Conservation (phyloP, 2,888 invertebrate species). For the Hypercompe scribonia region DNA sequence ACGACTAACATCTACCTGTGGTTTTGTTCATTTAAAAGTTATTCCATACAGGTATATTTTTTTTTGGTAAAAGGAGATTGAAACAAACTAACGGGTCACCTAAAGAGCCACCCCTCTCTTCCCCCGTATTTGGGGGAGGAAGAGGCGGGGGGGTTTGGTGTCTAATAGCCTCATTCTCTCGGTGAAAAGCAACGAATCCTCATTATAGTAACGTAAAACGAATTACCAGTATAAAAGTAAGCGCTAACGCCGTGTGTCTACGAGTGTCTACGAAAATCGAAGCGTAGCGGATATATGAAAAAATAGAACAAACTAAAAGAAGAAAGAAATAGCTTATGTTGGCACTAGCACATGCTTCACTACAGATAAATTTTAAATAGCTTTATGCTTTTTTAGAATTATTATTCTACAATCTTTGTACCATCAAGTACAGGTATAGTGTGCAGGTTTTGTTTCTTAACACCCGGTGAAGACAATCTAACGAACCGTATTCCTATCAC, state of each 20-base stretch:
- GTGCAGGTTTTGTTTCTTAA: no score
- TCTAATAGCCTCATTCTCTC: neutral
- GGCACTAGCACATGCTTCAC: neutral
- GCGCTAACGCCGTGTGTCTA: neutral
- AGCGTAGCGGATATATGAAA: constrained; percentile 8
- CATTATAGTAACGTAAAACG: neutral
- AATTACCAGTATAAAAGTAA: neutral
- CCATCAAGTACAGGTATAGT: no score
- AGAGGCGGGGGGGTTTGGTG: neutral
- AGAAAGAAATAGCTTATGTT: neutral
- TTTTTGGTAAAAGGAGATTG: no score
- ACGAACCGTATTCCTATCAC: no score
- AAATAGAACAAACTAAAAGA: neutral
- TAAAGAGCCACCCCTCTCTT: neutral
- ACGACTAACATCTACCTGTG: neutral
- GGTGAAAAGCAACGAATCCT: neutral
- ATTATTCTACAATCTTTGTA: neutral
- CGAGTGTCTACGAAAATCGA: constrained; percentile 5
- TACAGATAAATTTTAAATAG: neutral
- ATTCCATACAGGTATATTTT: no score
- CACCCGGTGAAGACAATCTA: no score
- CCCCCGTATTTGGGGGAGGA: neutral
- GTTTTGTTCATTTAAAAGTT: neutral
- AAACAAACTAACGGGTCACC: no score
- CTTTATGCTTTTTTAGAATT: neutral